Conservation (phyloP, 2,888 invertebrate species). For the Timema cristinae region DNA sequence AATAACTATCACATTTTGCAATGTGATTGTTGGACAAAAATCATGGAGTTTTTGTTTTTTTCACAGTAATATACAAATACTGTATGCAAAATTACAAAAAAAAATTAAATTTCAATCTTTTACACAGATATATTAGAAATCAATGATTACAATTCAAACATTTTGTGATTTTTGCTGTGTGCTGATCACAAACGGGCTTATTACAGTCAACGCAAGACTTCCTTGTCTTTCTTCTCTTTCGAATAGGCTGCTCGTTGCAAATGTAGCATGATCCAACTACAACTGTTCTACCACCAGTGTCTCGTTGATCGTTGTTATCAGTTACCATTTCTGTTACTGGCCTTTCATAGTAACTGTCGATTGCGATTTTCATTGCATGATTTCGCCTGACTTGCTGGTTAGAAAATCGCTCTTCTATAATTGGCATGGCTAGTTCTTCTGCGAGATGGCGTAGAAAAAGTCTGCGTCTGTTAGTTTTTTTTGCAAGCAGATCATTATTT, state of each 20-base stretch:
- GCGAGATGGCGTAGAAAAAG: too few species aligned
- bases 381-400: slow-evolving; percentile 16
- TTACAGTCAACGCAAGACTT: too few species aligned
- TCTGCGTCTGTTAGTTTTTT: too few species aligned
- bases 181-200: too few species aligned
- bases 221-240: too few species aligned
- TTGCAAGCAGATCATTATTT: too few species aligned
- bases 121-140: slow-evolving; percentile 16
- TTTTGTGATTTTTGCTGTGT: too few species aligned
- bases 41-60: too few species aligned
- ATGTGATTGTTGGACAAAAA: slow-evolving; percentile 15
- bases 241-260: too few species aligned
- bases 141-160: slow-evolving; percentile 15
- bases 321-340: slow-evolving; percentile 7
- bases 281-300: slow-evolving; percentile 10
- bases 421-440: slow-evolving; percentile 11
- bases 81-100: slow-evolving; percentile 13
- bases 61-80: slow-evolving; percentile 17
- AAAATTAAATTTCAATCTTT: slow-evolving; percentile 5
- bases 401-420: slow-evolving; percentile 15
- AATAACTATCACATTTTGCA: too few species aligned
- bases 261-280: slow-evolving; percentile 16
- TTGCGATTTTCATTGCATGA: slow-evolving; percentile 15
- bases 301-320: slow-evolving; percentile 8
- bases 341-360: slow-evolving; percentile 12